Percentiles rank a stretch among this genome's conserved stretches.
phyloP scores from a whole-genome alignment of 2,113 vertebrate species.

The Scytalopus superciliaris region DNA sequence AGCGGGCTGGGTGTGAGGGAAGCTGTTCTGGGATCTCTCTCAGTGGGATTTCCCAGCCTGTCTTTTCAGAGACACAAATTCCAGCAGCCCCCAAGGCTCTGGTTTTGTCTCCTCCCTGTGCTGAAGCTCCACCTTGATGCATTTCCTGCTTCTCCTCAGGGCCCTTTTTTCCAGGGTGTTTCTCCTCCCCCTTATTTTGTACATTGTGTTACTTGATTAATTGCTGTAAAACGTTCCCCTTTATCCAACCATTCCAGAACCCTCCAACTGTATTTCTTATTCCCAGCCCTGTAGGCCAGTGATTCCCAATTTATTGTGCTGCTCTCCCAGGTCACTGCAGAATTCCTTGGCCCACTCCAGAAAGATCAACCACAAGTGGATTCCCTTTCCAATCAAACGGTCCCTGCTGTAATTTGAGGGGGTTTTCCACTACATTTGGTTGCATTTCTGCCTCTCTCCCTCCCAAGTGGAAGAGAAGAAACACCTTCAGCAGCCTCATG shows the following conservation, averaged over 20 bases:
- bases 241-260: background rate
- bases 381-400: background rate
- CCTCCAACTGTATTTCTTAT: background rate
- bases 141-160: background rate
- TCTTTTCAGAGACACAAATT: background rate
- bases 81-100: background rate
- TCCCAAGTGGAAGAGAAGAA: background rate
- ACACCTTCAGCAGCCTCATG: too few species aligned
- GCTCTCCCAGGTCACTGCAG: background rate
- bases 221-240: background rate
- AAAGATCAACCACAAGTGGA: background rate
- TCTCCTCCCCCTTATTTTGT: background rate
- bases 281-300: background rate
- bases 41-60: rapidly evolving
- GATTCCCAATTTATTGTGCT: background rate
- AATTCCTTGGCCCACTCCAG: background rate
- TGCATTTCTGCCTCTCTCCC: background rate
- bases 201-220: background rate
- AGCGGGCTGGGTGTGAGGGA: background rate
- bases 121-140: background rate
- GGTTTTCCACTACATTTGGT: background rate
- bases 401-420: background rate
- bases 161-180: background rate
- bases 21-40: background rate
- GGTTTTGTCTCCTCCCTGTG: background rate